Conservation (phyloP, 2,113 vertebrate species). For the Pelecanoides urinatrix region DNA sequence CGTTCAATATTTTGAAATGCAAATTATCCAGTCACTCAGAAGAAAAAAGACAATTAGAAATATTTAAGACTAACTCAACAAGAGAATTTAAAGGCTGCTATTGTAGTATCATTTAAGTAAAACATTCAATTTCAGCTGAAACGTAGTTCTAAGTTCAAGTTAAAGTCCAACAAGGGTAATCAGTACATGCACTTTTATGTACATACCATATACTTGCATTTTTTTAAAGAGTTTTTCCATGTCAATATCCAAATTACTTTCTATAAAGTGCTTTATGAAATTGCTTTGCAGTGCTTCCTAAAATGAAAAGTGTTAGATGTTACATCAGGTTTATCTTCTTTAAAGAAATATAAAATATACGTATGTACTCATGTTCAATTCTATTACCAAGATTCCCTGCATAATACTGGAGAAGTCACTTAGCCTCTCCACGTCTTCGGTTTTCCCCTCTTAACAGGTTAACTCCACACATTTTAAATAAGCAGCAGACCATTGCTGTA, state of each 20-base stretch:
- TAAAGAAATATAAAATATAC: background rate
- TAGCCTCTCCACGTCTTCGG: background rate
- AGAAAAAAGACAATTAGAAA: background rate
- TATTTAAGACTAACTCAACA: background rate
- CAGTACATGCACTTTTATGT: background rate
- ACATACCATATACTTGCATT: slow-evolving; percentile 65
- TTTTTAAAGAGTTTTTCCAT: slow-evolving; percentile 32
- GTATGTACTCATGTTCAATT: background rate
- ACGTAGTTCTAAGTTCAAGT: background rate
- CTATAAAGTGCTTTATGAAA: slow-evolving; percentile 70
- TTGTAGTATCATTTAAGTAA: background rate
- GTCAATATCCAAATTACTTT: slow-evolving; percentile 66
- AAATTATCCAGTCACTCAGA: background rate
- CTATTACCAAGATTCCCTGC: background rate
- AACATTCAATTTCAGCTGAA: background rate
- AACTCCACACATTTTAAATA: background rate
- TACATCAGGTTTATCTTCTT: background rate
- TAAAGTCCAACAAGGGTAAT: background rate
- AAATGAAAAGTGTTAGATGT: background rate
- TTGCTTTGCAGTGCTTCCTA: slow-evolving; percentile 65
- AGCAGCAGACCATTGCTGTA: background rate
- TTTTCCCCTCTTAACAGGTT: background rate
- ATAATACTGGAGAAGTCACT: background rate
- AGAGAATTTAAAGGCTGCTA: background rate
- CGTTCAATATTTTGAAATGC: background rate